Evolutionary conservation across 1,140 invertebrate species (phyloP).

Genomic region (Drosophila willistoni): DNA sequence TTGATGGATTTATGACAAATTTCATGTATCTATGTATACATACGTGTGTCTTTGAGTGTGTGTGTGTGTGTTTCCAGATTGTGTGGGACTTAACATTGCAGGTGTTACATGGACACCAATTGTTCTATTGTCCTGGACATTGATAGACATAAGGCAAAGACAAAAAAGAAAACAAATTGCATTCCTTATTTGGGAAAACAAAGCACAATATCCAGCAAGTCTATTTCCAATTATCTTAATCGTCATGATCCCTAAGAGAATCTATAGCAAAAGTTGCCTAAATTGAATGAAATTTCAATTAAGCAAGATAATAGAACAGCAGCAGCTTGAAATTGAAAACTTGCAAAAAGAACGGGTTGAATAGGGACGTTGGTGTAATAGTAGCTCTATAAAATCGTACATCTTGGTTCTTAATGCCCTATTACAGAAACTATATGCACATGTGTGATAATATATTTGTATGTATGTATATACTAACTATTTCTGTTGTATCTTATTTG

Average conservation of each 20-base stretch:
- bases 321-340: too few relatives aligned
- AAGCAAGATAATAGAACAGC: too few relatives aligned
- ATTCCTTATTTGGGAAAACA: neutral
- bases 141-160: constrained; percentile 39
- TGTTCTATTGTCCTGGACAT: constrained; percentile 34
- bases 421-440: neutral
- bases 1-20: constrained; percentile 50
- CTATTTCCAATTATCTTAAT: too few relatives aligned
- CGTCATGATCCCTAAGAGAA: too few relatives aligned
- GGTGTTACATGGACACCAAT: constrained; percentile 44
- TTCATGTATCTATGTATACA: constrained; percentile 22
- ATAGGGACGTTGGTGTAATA: too few relatives aligned
- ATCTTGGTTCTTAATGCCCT: too few relatives aligned
- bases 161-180: neutral
- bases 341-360: too few relatives aligned
- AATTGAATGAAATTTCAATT: too few relatives aligned
- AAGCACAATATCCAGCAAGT: neutral
- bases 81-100: constrained; percentile 45
- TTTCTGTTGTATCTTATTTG: constrained; percentile 22
- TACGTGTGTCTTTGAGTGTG: constrained; percentile 6
- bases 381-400: too few relatives aligned
- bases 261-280: too few relatives aligned
- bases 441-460: neutral
- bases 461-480: constrained; percentile 8
- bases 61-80: neutral